These are phyloP conservation scores for Drepanosiphum platanoidis DNA, from an alignment of 2,888 invertebrate species.

Conservation along the genomic window DNA sequence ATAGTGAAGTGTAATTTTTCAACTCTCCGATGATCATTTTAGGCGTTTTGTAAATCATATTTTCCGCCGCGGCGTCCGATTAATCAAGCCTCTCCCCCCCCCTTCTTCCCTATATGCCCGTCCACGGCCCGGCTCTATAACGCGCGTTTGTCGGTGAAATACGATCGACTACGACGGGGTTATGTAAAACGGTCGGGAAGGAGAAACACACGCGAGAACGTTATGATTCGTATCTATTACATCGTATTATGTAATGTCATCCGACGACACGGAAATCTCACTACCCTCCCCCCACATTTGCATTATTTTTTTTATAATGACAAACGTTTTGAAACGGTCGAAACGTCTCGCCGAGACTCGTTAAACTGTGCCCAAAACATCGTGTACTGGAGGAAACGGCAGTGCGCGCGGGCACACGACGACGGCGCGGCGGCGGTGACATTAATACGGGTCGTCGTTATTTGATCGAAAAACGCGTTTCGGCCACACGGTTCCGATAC, in stretches of 20 bases:
- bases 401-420: too few species aligned
- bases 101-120: too few species aligned
- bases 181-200: constrained; percentile 32
- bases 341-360: not conserved
- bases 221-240: constrained; percentile 8
- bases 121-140: not conserved
- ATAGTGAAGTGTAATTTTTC: constrained; percentile 29
- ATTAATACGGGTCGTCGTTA: too few species aligned
- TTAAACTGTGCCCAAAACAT: not conserved
- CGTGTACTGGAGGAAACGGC: too few species aligned
- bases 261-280: too few species aligned
- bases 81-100: constrained; percentile 19
- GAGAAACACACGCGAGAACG: constrained; percentile 4
- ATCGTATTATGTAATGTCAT: too few species aligned
- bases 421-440: too few species aligned
- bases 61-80: not conserved
- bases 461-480: too few species aligned
- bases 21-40: not conserved
- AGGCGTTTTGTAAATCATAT: not conserved
- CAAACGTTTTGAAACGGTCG: too few species aligned
- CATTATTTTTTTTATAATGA: too few species aligned
- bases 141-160: constrained; percentile 23
- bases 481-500: too few species aligned
- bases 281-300: too few species aligned
- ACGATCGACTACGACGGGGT: constrained; percentile 8